Evolutionary conservation across 1,140 invertebrate genomes (phyloP), one percentile per base, ranked within the genome.

Genomic region (Diplogasteroides magnus): DNA sequence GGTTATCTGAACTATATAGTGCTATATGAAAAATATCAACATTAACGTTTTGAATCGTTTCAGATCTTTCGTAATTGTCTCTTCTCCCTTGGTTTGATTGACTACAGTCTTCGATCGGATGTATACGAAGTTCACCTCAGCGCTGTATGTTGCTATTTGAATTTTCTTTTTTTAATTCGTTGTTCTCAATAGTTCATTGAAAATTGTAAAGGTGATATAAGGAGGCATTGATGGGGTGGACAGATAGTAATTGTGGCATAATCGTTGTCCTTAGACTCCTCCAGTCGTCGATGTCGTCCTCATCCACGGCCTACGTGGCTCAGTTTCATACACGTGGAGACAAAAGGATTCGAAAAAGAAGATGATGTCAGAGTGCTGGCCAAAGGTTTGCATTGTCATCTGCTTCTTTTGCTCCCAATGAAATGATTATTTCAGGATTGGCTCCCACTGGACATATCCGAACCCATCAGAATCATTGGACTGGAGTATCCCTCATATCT

Each of bases 251-350:
- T 67, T 59, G 59, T n/a, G 57, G 19, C 37, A 32, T 58, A 58
- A 37, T 55, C 19, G 28, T 28, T 67, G 31, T 60, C 29, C 59
- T 60, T 61, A 67, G 57, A 26, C 32, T 59, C 48, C 23, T 31
- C 26, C 28, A 19, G 19, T 69, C 27, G 25, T 71, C 0, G 74
- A 75, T 31, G 61, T 75, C 19, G 71, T 75, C 28, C 28, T 75
- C 31, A 68, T 75, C 23, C 74, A 75, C 59, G 74, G 74, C 2
- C 57, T 75, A 14, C 70, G 74, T 28, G 74, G 74, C n/a, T 62
- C 61, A 28, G 67, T 73, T 19, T 56, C 48, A 23, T 69, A 73
- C 31, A 74, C 74, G 1, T 75, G 74, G 74, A 28, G 74, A 19
- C 74, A 75, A 29, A 75, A 75, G 25, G 74, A 75, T 58, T 60